Percentiles rank a stretch among this genome's conserved stretches.
Conservation (phyloP, 2,888 invertebrate species). For the Nephrotoma guestfalica region DNA sequence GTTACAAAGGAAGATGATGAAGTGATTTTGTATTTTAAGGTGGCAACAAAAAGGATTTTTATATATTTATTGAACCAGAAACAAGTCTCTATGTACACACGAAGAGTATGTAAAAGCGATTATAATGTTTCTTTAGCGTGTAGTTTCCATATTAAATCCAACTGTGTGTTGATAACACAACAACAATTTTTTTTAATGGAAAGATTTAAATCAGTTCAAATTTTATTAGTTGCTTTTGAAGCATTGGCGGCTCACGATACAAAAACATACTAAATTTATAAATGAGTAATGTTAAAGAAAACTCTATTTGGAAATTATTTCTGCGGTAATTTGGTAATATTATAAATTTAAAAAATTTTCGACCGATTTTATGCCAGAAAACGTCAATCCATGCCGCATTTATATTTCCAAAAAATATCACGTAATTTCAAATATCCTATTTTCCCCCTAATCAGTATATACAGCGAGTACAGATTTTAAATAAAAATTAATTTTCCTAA, state of each 20-base stretch:
- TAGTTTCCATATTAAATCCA: neutral
- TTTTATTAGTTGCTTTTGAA: neutral
- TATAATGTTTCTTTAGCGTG: neutral
- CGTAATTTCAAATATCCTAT: neutral
- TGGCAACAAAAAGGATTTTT: neutral
- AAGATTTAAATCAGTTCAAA: neutral
- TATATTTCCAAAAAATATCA: neutral
- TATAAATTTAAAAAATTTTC: neutral
- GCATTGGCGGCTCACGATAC: neutral
- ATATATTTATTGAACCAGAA: neutral
- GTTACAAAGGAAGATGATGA: neutral
- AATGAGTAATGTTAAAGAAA: neutral
- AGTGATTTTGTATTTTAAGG: neutral
- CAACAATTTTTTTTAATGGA: neutral
- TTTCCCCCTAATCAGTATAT: neutral
- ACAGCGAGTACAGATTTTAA: neutral
- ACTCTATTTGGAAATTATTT: neutral
- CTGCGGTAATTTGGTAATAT: neutral
- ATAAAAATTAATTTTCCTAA: neutral
- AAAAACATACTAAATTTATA: neutral
- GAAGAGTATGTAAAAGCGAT: neutral
- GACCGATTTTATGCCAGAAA: neutral
- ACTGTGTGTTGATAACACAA: neutral
- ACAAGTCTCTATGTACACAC: neutral
- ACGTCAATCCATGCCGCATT: neutral